Conservation (phyloP, 2,797 vertebrate genomes). For the Pseudochirops cupreus region DNA sequence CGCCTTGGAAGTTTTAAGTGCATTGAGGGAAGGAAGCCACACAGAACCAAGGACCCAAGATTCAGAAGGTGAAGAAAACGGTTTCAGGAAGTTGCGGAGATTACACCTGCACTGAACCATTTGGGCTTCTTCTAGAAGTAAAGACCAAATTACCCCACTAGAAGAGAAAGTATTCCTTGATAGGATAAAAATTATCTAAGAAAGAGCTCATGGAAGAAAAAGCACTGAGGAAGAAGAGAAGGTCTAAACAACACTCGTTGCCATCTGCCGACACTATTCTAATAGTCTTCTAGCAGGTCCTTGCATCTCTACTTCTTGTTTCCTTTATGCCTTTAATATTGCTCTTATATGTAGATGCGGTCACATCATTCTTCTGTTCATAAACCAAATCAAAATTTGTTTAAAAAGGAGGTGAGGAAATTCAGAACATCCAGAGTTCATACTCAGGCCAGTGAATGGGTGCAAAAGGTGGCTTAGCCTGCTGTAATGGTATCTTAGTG, state of each 20-base stretch:
- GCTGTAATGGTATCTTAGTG: neutral
- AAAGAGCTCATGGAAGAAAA: neutral
- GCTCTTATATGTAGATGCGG: neutral
- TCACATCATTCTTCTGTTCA: neutral
- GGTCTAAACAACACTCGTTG: neutral
- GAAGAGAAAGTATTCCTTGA: neutral
- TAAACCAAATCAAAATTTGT: neutral
- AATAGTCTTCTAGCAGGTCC: neutral
- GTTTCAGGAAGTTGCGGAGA: neutral
- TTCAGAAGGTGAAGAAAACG: neutral
- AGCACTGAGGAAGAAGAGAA: neutral
- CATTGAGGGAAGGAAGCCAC: neutral
- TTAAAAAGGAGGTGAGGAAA: neutral
- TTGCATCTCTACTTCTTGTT: neutral
- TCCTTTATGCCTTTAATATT: neutral
- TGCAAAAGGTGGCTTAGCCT: neutral
- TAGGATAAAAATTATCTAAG: neutral
- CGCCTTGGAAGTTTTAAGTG: neutral
- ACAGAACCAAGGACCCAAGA: neutral
- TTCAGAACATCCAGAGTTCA: neutral
- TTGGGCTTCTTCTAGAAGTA: neutral
- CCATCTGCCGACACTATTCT: neutral
- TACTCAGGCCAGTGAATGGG: neutral
- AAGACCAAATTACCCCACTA: neutral
- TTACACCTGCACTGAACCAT: neutral